phyloP scores from a whole-genome alignment of 2,888 invertebrate species.

The Sialis fuliginosa region DNA sequence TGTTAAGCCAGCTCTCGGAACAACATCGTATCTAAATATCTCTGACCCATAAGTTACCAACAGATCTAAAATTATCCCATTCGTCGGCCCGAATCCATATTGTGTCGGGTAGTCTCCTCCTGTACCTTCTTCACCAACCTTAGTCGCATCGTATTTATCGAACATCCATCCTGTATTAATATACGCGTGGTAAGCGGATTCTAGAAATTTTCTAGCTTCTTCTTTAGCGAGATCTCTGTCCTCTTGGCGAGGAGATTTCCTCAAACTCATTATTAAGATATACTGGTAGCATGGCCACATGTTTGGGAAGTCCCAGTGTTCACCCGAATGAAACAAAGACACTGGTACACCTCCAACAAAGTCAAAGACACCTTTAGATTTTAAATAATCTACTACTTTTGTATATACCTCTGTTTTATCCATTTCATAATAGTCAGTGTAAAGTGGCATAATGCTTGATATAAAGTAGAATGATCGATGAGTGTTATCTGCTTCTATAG shows the following conservation, averaged over 20 bases:
- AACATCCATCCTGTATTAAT: constrained; percentile 32
- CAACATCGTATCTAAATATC: no score
- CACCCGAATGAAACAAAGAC: constrained; percentile 42
- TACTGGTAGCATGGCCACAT: constrained; percentile 75
- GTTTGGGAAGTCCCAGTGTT: constrained; percentile 72
- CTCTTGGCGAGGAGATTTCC: constrained; percentile 33
- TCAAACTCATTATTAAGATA: constrained; percentile 49
- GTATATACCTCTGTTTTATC: constrained; percentile 25
- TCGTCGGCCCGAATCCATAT: constrained; percentile 65
- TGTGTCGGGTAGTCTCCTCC: constrained; percentile 67
- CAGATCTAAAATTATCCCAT: constrained; percentile 29
- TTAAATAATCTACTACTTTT: constrained; percentile 34
- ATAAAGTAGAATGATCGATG: constrained; percentile 47
- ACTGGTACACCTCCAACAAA: constrained; percentile 52
- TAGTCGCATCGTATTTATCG: constrained; percentile 51
- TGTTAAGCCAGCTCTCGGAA: no score
- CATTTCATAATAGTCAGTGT: constrained; percentile 10
- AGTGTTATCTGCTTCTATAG: constrained; percentile 35
- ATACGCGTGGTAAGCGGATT: constrained; percentile 43
- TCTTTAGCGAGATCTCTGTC: constrained; percentile 39
- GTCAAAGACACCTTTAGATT: constrained; percentile 25
- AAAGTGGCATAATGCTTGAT: constrained; percentile 51
- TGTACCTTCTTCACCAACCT: constrained; percentile 46
- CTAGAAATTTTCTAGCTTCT: constrained; percentile 50
- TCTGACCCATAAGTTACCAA: neutral